Conservation (phyloP, 2,888 invertebrate species). For the Eremobia ochroleuca region DNA sequence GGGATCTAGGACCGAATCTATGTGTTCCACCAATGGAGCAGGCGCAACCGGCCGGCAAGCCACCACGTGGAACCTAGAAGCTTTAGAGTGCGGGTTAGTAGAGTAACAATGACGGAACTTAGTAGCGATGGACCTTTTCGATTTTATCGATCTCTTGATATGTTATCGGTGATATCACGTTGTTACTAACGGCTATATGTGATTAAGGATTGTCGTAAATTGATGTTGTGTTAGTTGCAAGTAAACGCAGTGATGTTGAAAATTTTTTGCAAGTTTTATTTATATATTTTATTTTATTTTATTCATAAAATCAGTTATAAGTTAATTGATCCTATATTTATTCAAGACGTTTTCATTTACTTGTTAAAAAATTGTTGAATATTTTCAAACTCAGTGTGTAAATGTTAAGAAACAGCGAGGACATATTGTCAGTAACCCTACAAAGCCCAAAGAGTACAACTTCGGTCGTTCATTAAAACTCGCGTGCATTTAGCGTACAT, state of each 20-base stretch:
- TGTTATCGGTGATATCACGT: slow-evolving; percentile 48
- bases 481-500: slow-evolving; percentile 32
- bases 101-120: slow-evolving; percentile 65
- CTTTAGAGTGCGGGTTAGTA: slow-evolving; percentile 87
- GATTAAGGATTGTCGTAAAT: slow-evolving; percentile 31
- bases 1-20: slow-evolving; percentile 89
- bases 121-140: slow-evolving; percentile 64
- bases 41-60: slow-evolving; percentile 69
- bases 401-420: slow-evolving; percentile 35
- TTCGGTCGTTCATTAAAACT: slow-evolving; percentile 26
- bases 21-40: slow-evolving; percentile 80
- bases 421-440: slow-evolving; percentile 37
- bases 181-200: slow-evolving; percentile 51
- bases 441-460: slow-evolving; percentile 48
- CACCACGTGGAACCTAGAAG: slow-evolving; percentile 83
- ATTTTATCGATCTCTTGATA: slow-evolving; percentile 51
- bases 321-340: not conserved
- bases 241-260: slow-evolving; percentile 36
- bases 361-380: slow-evolving; percentile 3
- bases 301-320: not conserved
- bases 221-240: slow-evolving; percentile 41
- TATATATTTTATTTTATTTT: not conserved
- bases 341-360: not conserved
- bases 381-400: slow-evolving; percentile 32
- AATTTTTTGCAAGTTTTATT: slow-evolving; percentile 27